Evolutionary conservation across 2,888 invertebrate species (phyloP).

Genomic region (Mythimna pallens): DNA sequence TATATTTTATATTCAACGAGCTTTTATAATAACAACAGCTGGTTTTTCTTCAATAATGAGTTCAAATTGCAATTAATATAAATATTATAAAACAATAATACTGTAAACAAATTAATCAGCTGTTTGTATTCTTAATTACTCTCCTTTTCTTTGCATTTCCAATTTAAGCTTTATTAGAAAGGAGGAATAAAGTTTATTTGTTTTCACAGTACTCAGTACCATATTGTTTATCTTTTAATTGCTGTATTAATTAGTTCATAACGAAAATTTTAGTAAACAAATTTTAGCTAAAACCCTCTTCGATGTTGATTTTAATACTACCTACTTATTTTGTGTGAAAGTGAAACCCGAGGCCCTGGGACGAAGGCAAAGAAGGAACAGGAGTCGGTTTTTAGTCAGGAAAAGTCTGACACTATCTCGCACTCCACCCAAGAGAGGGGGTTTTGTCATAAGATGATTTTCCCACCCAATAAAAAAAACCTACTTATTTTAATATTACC

Average conservation of each 20-base stretch:
- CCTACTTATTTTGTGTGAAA: neutral
- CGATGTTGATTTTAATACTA: neutral
- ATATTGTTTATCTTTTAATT: neutral
- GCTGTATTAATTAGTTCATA: neutral
- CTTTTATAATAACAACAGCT: neutral
- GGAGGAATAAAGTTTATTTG: neutral
- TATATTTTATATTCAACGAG: neutral
- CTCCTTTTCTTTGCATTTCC: neutral
- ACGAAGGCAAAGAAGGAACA: too few relatives aligned
- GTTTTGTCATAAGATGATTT: too few relatives aligned
- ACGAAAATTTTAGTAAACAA: neutral
- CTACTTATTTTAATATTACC: too few relatives aligned
- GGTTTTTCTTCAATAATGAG: neutral
- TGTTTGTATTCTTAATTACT: neutral
- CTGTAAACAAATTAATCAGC: neutral
- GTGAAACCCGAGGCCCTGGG: too few relatives aligned
- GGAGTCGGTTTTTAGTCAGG: too few relatives aligned
- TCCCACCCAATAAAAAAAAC: too few relatives aligned
- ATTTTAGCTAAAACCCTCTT: neutral
- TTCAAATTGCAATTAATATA: neutral
- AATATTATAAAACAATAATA: neutral
- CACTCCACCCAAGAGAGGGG: too few relatives aligned
- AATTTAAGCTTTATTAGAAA: neutral
- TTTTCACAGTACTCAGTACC: too few relatives aligned
- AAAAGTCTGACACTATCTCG: too few relatives aligned